Evolutionary conservation across 1,140 invertebrate genomes (phyloP).

Genomic region (Cryptotermes secundus): DNA sequence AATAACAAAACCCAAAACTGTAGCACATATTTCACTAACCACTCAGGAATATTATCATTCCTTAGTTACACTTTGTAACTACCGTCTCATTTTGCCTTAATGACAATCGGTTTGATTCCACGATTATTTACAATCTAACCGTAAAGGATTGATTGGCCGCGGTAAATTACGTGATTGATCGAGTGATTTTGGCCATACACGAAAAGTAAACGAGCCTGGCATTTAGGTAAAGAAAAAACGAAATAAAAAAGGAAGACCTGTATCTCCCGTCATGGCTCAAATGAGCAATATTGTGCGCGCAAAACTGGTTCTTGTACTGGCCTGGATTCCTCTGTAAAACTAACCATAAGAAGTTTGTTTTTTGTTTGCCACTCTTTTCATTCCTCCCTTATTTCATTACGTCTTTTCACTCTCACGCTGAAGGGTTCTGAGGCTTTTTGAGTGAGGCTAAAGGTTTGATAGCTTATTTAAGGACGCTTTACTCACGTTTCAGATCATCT

Average conservation of each 20-base stretch:
- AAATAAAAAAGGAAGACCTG: not conserved
- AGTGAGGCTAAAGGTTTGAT: no score
- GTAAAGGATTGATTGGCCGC: not conserved
- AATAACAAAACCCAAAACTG: no score
- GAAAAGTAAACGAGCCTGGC: slow-evolving; percentile 6
- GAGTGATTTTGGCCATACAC: not conserved
- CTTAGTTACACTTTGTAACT: not conserved
- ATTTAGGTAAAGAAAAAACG: slow-evolving; percentile 2
- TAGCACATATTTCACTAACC: no score
- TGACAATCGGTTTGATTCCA: not conserved
- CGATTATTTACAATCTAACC: slow-evolving; percentile 9
- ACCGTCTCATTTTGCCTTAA: slow-evolving; percentile 4
- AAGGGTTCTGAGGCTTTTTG: no score
- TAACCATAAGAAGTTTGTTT: no score
- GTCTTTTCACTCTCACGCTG: no score
- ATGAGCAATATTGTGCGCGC: not conserved
- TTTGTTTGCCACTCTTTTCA: no score
- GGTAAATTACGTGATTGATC: slow-evolving; percentile 13
- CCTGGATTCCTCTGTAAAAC: no score
- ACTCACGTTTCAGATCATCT: no score
- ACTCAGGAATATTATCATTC: no score
- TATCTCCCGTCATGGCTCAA: slow-evolving; percentile 8
- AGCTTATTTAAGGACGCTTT: no score
- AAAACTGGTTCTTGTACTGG: not conserved
- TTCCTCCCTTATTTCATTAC: no score